phyloP scores from a whole-genome alignment of 1,140 invertebrate genomes.

The Musca vetustissima region DNA sequence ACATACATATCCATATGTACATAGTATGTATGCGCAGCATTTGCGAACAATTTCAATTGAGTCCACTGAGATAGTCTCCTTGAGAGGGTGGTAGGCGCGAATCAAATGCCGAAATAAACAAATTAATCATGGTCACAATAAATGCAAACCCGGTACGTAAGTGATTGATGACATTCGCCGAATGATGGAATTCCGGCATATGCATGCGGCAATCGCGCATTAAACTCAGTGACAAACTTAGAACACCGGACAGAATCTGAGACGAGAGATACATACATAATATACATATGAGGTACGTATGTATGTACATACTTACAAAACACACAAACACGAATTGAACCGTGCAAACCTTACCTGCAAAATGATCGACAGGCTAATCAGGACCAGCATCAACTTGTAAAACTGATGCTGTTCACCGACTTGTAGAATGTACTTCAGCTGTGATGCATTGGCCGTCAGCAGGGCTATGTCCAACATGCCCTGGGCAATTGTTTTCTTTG shows the following conservation, averaged over 20 bases:
- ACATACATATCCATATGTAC: too few species aligned
- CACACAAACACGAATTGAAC: not conserved
- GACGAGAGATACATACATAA: slow-evolving; percentile 1
- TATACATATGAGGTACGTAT: not conserved
- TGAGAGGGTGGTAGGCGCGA: slow-evolving; percentile 45
- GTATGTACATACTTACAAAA: not conserved
- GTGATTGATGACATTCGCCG: slow-evolving; percentile 71
- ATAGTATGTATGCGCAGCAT: too few species aligned
- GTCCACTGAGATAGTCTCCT: slow-evolving; percentile 29
- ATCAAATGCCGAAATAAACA: slow-evolving; percentile 79
- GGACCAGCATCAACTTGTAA: slow-evolving; percentile 75
- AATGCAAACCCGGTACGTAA: slow-evolving; percentile 70
- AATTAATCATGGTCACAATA: slow-evolving; percentile 73
- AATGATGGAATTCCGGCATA: slow-evolving; percentile 65
- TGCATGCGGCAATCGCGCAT: slow-evolving; percentile 75
- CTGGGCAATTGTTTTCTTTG: slow-evolving; percentile 85
- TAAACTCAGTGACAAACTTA: slow-evolving; percentile 72
- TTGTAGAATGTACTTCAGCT: slow-evolving; percentile 84
- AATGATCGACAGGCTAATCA: slow-evolving; percentile 83
- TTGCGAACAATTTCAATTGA: not conserved
- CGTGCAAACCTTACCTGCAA: slow-evolving; percentile 69
- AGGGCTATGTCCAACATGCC: slow-evolving; percentile 79
- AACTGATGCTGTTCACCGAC: slow-evolving; percentile 81
- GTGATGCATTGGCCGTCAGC: slow-evolving; percentile 82
- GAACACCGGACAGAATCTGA: slow-evolving; percentile 64